phyloP scores from a whole-genome alignment of 2,888 invertebrate species.

The Spatulosminthurus flaviceps region DNA sequence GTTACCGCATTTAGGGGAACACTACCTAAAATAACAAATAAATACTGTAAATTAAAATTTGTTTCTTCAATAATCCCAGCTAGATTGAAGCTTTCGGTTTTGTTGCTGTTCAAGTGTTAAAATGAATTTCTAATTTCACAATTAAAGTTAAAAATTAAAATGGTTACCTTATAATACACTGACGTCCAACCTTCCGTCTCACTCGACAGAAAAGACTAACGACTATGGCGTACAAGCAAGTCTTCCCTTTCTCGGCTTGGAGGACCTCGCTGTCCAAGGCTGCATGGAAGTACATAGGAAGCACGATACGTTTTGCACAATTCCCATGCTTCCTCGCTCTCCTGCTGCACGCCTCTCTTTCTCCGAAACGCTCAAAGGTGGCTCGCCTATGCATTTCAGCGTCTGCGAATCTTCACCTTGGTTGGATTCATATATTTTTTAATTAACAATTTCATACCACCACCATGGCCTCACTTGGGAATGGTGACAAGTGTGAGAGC shows the following conservation, averaged over 20 bases:
- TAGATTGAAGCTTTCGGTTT: no score
- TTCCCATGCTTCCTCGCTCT: background rate
- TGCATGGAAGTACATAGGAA: background rate
- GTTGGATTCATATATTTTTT: no score
- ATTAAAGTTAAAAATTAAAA: no score
- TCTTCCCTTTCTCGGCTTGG: background rate
- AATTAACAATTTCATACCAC: no score
- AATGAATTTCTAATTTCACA: no score
- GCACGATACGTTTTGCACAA: background rate
- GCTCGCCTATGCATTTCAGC: background rate
- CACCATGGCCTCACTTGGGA: no score
- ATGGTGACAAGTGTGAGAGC: no score
- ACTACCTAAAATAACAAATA: background rate
- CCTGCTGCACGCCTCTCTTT: background rate
- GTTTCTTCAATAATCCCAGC: background rate
- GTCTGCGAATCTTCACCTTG: background rate
- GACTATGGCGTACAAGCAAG: background rate
- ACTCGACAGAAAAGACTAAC: constrained; percentile 12
- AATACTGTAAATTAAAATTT: background rate
- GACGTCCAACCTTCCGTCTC: constrained; percentile 8
- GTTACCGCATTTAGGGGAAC: background rate
- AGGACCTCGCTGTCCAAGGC: background rate
- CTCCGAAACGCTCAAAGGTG: background rate
- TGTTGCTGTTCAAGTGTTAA: no score
- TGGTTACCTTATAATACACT: background rate